These are phyloP conservation scores for Nysson spinosus DNA, from an alignment of 2,888 invertebrate genomes.

Conservation along the genomic window DNA sequence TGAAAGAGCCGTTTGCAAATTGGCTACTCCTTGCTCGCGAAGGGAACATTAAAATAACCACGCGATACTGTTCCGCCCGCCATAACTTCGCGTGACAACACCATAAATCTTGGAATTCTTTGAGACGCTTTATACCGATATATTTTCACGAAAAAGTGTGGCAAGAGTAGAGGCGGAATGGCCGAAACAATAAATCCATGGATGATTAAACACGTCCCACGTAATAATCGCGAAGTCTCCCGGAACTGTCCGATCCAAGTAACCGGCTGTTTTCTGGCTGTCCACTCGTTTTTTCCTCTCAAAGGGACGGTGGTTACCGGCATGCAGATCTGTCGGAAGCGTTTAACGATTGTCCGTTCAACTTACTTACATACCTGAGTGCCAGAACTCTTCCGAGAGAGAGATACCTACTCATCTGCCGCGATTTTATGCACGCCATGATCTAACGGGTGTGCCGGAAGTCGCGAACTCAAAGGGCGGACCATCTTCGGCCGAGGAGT, in stretches of 20 bases:
- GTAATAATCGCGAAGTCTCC: slow-evolving; percentile 25
- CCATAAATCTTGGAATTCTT: background rate
- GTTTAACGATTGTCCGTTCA: slow-evolving; percentile 57
- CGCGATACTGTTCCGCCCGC: background rate
- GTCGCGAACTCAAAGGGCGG: slow-evolving; percentile 6
- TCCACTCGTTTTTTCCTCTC: slow-evolving; percentile 25
- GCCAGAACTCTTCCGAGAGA: slow-evolving; percentile 44
- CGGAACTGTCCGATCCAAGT: slow-evolving; percentile 28
- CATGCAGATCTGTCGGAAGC: slow-evolving; percentile 59
- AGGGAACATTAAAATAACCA: background rate
- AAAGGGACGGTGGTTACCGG: slow-evolving; percentile 29
- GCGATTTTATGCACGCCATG: slow-evolving; percentile 52
- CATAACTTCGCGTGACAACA: background rate
- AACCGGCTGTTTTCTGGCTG: slow-evolving; percentile 27
- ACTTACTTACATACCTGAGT: slow-evolving; percentile 45
- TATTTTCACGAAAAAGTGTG: background rate
- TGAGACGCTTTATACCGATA: background rate
- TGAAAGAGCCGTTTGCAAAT: too few relatives aligned
- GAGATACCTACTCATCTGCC: slow-evolving; percentile 43
- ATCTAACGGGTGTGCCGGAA: slow-evolving; percentile 56
- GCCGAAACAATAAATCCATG: slow-evolving; percentile 19
- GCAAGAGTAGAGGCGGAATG: background rate
- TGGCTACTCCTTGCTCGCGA: background rate
- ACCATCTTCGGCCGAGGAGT: background rate
- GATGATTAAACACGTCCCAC: slow-evolving; percentile 33